Percentiles rank a stretch among this genome's conserved stretches.
Evolutionary conservation across 1,140 invertebrate genomes (phyloP).

Genomic region (Oscheius sp.): DNA sequence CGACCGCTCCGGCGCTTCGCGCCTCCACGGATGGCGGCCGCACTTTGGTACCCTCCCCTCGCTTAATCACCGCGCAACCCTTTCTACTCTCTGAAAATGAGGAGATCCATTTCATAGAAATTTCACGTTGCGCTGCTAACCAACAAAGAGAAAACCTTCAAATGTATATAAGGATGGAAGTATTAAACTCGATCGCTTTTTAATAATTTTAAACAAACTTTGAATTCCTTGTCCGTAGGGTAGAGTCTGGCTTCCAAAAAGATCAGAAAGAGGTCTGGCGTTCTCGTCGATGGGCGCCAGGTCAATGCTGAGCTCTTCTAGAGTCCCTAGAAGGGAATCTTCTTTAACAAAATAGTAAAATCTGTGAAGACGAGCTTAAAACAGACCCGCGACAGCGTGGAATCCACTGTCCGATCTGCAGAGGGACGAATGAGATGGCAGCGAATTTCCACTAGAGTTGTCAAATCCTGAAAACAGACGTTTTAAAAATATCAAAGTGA

Average conservation of each 20-base stretch:
- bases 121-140: not conserved
- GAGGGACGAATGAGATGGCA: constrained; percentile 25
- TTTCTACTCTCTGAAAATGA: no score
- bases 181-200: no score
- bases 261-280: not conserved
- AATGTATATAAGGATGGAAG: no score
- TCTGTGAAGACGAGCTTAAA: not conserved
- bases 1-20: no score
- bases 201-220: not conserved
- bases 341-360: not conserved
- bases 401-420: constrained; percentile 36
- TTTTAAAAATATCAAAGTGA: not conserved
- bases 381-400: constrained; percentile 16
- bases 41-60: no score
- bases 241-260: not conserved
- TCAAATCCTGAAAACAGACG: not conserved
- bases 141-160: no score
- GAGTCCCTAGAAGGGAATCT: constrained; percentile 14
- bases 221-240: not conserved
- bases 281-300: constrained; percentile 27
- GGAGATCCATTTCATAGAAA: no score
- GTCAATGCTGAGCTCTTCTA: constrained; percentile 34
- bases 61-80: no score
- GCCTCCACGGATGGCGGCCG: no score
- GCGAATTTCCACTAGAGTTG: constrained; percentile 11